Conservation (phyloP, 2,797 vertebrate genomes). For the Onychomys leucogaster region DNA sequence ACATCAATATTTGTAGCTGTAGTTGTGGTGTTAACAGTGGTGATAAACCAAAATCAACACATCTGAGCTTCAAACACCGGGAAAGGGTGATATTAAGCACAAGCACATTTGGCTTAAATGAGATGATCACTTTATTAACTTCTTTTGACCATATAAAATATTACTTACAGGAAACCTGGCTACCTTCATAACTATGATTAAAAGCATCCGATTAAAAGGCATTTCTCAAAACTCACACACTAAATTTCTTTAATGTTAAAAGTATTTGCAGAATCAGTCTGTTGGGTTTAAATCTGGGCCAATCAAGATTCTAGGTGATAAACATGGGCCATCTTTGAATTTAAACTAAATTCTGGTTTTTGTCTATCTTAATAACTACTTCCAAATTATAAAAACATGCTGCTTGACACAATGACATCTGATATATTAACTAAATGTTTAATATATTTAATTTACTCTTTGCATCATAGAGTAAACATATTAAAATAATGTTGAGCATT, state of each 20-base stretch:
- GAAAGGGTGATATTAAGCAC: neutral
- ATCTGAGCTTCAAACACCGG: conserved; percentile 38
- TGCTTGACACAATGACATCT: neutral
- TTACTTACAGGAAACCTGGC: conserved; percentile 48
- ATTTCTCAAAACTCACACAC: conserved; percentile 70
- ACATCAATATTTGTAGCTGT: conserved; percentile 67
- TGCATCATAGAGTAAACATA: neutral
- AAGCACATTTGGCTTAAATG: conserved; percentile 56
- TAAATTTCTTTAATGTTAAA: conserved; percentile 67
- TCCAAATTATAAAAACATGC: conserved; percentile 54
- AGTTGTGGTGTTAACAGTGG: conserved; percentile 70
- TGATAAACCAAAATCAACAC: conserved; percentile 32
- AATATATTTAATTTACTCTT: no score
- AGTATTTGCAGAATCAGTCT: conserved; percentile 53
- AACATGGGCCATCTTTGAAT: conserved; percentile 61
- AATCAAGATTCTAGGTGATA: conserved; percentile 70
- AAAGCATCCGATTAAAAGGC: conserved; percentile 57
- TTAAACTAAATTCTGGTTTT: conserved; percentile 64
- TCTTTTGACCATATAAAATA: conserved; percentile 55
- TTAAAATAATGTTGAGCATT: neutral
- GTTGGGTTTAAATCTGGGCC: conserved; percentile 78
- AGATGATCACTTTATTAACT: conserved; percentile 40
- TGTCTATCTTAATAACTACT: conserved; percentile 50
- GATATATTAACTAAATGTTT: neutral
- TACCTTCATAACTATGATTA: conserved; percentile 64